A percentile compares a stretch with the other conserved stretches of the same genome.
phyloP scores from a whole-genome alignment of 2,113 vertebrate genomes.

The Odontophorus gujanensis region DNA sequence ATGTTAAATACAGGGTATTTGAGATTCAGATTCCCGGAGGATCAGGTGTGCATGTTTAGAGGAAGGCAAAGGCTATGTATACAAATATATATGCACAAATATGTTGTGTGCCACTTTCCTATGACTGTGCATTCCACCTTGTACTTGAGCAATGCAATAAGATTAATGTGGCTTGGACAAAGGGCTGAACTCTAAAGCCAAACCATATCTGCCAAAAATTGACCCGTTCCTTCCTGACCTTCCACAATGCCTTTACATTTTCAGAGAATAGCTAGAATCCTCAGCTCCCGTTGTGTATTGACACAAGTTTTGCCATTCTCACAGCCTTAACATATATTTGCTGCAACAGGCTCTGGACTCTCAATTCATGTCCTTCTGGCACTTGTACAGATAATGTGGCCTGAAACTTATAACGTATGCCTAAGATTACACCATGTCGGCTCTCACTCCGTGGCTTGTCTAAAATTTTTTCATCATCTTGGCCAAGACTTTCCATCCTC shows the following conservation, averaged over 20 bases:
- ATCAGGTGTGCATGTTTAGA: neutral
- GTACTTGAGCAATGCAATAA: neutral
- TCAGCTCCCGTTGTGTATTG: neutral
- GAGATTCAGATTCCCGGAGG: neutral
- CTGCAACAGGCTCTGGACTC: neutral
- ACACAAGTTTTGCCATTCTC: neutral
- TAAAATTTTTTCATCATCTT: constrained; percentile 50
- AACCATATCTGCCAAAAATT: neutral
- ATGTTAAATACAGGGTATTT: neutral
- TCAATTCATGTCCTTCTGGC: neutral
- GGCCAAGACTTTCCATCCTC: constrained; percentile 11
- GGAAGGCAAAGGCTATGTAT: neutral
- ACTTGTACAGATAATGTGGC: constrained; percentile 14
- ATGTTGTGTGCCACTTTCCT: neutral
- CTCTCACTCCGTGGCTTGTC: constrained; percentile 35
- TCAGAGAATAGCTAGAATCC: neutral
- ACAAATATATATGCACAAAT: neutral
- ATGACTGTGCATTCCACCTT: neutral
- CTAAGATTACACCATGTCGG: constrained; percentile 34
- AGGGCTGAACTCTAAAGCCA: neutral
- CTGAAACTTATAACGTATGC: constrained; percentile 47
- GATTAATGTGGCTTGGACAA: neutral
- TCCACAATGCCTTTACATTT: neutral
- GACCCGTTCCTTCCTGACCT: neutral
- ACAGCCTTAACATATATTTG: neutral